A percentile compares a stretch with the other conserved stretches of the same genome.
These are phyloP conservation scores for Campopleginae sp. DNA, from an alignment of 2,888 invertebrate species.

Conservation along the genomic window DNA sequence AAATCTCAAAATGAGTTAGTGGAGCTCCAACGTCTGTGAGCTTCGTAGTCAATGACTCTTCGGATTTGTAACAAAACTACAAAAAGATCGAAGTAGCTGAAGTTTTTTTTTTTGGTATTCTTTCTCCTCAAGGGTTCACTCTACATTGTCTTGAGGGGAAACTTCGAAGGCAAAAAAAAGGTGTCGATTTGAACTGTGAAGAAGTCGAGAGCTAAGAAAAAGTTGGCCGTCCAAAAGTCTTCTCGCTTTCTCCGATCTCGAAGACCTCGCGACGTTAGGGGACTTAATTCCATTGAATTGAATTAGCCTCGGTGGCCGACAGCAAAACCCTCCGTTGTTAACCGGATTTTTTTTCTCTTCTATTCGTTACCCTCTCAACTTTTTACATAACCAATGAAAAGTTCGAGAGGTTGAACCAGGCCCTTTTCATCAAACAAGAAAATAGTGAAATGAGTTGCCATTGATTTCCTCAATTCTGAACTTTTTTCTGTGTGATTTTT, in stretches of 20 bases:
- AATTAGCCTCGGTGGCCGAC: conserved; percentile 54
- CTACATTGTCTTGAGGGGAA: conserved; percentile 50
- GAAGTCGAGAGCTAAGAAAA: conserved; percentile 45
- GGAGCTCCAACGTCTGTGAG: neutral
- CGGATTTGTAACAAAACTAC: neutral
- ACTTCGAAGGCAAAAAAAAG: conserved; percentile 40
- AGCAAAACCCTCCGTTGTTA: conserved; percentile 40
- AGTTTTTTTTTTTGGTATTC: conserved; percentile 7
- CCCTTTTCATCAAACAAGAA: conserved; percentile 24
- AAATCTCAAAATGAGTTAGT: neutral
- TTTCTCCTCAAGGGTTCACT: conserved; percentile 15
- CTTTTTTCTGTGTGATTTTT: conserved; percentile 26
- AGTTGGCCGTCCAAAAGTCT: conserved; percentile 44
- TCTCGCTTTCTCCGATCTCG: conserved; percentile 21
- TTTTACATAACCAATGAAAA: conserved; percentile 53
- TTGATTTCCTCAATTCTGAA: conserved; percentile 29
- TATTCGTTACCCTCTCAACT: conserved; percentile 23
- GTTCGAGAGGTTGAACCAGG: conserved; percentile 36
- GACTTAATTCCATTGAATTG: conserved; percentile 61
- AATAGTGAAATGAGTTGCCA: conserved; percentile 9
- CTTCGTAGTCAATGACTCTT: neutral
- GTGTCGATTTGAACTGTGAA: conserved; percentile 41
- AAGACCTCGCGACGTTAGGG: conserved; percentile 45
- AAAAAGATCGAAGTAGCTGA: neutral
- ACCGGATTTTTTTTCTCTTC: neutral